phyloP scores from a whole-genome alignment of 2,113 vertebrate genomes.

The Mystacornis crossleyi region DNA sequence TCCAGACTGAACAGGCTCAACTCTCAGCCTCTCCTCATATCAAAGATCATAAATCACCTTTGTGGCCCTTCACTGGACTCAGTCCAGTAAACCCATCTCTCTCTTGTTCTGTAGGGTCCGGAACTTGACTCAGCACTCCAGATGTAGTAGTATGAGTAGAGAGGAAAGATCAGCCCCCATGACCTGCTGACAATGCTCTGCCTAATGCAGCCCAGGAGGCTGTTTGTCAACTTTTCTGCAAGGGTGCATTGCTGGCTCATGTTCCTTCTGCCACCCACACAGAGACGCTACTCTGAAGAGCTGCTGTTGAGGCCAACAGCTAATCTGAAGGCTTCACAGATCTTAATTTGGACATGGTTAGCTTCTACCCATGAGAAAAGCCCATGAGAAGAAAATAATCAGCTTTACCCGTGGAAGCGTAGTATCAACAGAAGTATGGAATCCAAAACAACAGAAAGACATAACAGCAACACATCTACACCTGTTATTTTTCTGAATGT shows the following conservation, averaged over 20 bases:
- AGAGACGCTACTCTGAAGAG: not conserved
- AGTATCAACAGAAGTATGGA: no score
- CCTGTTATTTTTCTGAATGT: no score
- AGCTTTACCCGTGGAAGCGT: no score
- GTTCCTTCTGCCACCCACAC: not conserved
- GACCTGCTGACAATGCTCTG: not conserved
- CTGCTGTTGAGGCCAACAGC: not conserved
- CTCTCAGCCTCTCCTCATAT: not conserved
- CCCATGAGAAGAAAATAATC: no score
- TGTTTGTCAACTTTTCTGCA: not conserved
- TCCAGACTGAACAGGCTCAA: not conserved
- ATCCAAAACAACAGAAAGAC: no score
- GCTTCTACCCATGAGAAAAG: no score
- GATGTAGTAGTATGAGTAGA: not conserved
- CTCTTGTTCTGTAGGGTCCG: not conserved
- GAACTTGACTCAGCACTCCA: not conserved
- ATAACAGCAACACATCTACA: no score
- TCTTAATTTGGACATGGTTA: no score
- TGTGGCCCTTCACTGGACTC: not conserved
- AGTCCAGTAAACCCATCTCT: not conserved
- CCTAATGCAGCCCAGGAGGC: not conserved
- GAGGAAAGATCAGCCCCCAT: not conserved
- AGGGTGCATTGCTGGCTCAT: rapidly evolving
- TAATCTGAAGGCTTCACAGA: no score
- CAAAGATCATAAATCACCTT: not conserved